Evolutionary conservation across 2,888 invertebrate species (phyloP).

Genomic region (Nomada lathburiana): DNA sequence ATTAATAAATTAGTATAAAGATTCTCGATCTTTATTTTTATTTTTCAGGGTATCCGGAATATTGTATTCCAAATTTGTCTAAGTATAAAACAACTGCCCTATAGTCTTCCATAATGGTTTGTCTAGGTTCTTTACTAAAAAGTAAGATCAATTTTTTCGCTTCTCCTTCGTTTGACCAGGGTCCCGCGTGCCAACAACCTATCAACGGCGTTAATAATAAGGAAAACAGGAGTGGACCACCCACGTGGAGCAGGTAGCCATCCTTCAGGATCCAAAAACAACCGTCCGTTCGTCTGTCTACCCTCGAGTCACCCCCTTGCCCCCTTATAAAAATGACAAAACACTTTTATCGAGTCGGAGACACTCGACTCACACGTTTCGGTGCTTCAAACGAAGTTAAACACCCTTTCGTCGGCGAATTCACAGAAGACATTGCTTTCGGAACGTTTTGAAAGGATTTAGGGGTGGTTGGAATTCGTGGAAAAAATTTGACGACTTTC

Average conservation of each 20-base stretch:
- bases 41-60: no score
- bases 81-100: no score
- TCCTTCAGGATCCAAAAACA: slow-evolving; percentile 64
- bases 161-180: background rate
- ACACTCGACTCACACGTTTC: slow-evolving; percentile 49
- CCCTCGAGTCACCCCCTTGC: slow-evolving; percentile 56
- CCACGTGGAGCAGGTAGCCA: slow-evolving; percentile 78
- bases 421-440: background rate
- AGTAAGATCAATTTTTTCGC: slow-evolving; percentile 9
- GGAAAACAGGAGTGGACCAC: slow-evolving; percentile 75
- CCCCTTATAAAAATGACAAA: slow-evolving; percentile 77
- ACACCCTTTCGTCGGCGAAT: slow-evolving; percentile 27
- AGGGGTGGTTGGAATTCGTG: background rate
- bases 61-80: no score
- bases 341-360: slow-evolving; percentile 71
- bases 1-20: no score
- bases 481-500: background rate
- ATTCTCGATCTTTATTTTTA: no score
- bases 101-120: no score
- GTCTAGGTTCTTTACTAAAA: background rate
- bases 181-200: slow-evolving; percentile 68
- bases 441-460: background rate
- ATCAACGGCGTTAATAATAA: slow-evolving; percentile 79
- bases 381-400: slow-evolving; percentile 51
- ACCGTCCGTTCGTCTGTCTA: slow-evolving; percentile 27